These are phyloP conservation scores for Linyphia triangularis DNA, from an alignment of 2,888 invertebrate genomes.

Conservation along the genomic window DNA sequence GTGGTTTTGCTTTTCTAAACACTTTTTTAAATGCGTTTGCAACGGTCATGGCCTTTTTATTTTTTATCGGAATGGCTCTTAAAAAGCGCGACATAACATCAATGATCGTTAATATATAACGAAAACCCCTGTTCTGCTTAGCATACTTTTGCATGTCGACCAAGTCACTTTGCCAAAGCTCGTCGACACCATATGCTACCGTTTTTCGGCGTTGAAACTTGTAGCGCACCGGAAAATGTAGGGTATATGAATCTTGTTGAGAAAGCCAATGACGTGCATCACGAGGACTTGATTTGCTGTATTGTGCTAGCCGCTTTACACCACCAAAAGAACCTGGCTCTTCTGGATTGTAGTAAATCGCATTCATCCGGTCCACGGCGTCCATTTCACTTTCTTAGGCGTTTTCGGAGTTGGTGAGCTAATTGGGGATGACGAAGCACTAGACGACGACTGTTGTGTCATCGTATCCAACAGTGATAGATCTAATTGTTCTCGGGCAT, in stretches of 20 bases:
- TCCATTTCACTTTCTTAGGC: neutral
- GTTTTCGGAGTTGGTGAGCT: too few relatives aligned
- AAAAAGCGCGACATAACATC: constrained; percentile 22
- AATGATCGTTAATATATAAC: constrained; percentile 31
- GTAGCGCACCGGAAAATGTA: constrained; percentile 9
- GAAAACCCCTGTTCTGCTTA: neutral
- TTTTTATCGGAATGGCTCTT: constrained; percentile 6
- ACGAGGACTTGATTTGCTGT: neutral
- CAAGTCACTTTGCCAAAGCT: constrained; percentile 29
- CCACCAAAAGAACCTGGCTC: neutral
- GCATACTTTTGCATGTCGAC: constrained; percentile 20
- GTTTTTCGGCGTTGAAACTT: constrained; percentile 33
- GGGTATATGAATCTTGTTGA: neutral
- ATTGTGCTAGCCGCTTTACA: neutral
- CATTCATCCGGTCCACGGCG: neutral
- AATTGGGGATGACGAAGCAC: too few relatives aligned
- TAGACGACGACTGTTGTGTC: too few relatives aligned
- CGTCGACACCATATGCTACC: neutral
- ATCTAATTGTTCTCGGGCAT: neutral
- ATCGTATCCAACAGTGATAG: neutral
- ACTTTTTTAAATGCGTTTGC: neutral
- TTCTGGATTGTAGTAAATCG: neutral
- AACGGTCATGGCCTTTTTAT: neutral
- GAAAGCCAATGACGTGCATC: neutral
- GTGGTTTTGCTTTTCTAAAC: neutral